Evolutionary conservation across 2,113 vertebrate species (phyloP).

Genomic region (Vireo altiloquus): DNA sequence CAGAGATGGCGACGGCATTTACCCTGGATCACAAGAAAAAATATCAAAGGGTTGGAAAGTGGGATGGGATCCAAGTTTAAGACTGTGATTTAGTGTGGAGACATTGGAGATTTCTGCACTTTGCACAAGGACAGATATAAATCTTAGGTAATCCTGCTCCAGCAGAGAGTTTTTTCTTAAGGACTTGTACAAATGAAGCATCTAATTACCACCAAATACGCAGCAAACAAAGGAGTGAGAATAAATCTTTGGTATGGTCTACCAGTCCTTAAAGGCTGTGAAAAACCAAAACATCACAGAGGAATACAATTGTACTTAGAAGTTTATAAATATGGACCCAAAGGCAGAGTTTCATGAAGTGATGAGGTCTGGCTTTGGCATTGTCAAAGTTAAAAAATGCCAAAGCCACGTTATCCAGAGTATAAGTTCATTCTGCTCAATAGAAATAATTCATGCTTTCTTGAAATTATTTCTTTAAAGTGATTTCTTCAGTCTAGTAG

Average conservation of each 20-base stretch:
- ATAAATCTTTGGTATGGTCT: not conserved
- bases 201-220: slow-evolving; percentile 53
- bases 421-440: not conserved
- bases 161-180: slow-evolving; percentile 23
- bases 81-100: slow-evolving; percentile 3
- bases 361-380: not conserved
- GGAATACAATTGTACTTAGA: not conserved
- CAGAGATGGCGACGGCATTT: not conserved
- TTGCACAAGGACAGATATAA: slow-evolving; percentile 44
- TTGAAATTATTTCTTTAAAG: not conserved
- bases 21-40: not conserved
- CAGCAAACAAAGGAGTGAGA: slow-evolving; percentile 1
- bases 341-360: not conserved
- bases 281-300: not conserved
- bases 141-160: slow-evolving; percentile 31
- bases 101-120: slow-evolving; percentile 1
- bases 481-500: not conserved
- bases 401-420: not conserved
- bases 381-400: not conserved
- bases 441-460: not conserved
- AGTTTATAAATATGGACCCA: not conserved
- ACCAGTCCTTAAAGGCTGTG: not conserved
- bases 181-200: slow-evolving; percentile 53
- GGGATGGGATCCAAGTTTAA: slow-evolving; percentile 1
- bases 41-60: slow-evolving; percentile 39